phyloP scores from a whole-genome alignment of 1,140 invertebrate genomes.

The Oscheius sp. region DNA sequence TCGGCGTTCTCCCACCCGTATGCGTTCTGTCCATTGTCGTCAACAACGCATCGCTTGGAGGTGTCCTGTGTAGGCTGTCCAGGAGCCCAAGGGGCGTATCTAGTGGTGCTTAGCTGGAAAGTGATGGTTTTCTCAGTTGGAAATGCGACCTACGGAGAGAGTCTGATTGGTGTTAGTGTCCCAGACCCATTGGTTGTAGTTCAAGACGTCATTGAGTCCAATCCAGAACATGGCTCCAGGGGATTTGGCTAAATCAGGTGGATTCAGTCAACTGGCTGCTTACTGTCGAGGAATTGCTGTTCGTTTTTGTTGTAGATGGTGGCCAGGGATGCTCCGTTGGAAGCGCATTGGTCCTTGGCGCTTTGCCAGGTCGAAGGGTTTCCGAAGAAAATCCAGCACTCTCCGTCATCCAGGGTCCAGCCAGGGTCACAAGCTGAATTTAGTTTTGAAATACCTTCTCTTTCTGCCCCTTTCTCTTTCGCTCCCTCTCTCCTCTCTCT shows the following conservation, averaged over 20 bases:
- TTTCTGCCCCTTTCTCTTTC: no score
- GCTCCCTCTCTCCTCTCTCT: no score
- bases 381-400: constrained; percentile 23
- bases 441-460: no score
- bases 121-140: neutral
- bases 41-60: constrained; percentile 28
- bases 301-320: constrained; percentile 20
- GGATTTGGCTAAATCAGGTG: neutral
- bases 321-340: constrained; percentile 1
- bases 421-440: constrained; percentile 30
- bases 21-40: neutral
- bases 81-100: constrained; percentile 29
- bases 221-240: constrained; percentile 27
- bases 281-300: constrained; percentile 21
- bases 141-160: neutral
- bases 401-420: constrained; percentile 16
- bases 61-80: constrained; percentile 5
- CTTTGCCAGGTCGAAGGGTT: constrained; percentile 13
- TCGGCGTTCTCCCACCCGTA: constrained; percentile 25
- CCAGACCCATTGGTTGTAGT: constrained; percentile 23
- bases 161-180: neutral
- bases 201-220: constrained; percentile 31
- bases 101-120: constrained; percentile 26
- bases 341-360: constrained; percentile 14
- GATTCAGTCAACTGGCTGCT: no score